Conservation (phyloP, 1,140 invertebrate species). For the Ceratosolen fusciceps region DNA sequence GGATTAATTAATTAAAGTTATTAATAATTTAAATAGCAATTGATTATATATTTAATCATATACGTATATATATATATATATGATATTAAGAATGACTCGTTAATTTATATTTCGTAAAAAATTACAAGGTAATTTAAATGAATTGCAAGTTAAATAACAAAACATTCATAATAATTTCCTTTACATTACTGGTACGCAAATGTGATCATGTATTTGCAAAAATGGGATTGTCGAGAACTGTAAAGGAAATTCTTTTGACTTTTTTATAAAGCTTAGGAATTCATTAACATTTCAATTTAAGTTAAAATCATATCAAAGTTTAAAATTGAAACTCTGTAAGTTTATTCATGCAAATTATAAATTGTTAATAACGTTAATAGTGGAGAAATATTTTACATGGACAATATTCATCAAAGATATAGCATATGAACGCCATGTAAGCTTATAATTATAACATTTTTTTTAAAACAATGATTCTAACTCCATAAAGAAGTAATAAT, state of each 20-base stretch:
- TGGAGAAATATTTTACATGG: not conserved
- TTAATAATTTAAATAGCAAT: not conserved
- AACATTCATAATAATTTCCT: not conserved
- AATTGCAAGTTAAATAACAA: not conserved
- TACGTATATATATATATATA: no score
- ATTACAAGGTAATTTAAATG: not conserved
- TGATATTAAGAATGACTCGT: no score
- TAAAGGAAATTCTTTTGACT: not conserved
- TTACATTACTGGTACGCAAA: not conserved
- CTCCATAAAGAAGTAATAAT: not conserved
- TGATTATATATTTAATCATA: not conserved
- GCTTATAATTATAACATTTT: no score
- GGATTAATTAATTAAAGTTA: not conserved
- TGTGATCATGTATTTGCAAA: not conserved
- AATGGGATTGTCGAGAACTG: not conserved
- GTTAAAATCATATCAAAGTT: slow-evolving; percentile 13
- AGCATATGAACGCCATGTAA: no score
- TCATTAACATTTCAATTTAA: slow-evolving; percentile 6
- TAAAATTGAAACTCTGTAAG: slow-evolving; percentile 4
- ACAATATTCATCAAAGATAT: not conserved
- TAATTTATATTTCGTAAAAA: not conserved
- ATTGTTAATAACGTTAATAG: not conserved
- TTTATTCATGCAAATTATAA: not conserved
- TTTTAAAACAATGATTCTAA: no score
- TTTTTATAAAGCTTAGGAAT: not conserved